Percentiles rank a stretch among this genome's conserved stretches.
Conservation (phyloP, 2,113 vertebrate species). For the Dascyllus trimaculatus region DNA sequence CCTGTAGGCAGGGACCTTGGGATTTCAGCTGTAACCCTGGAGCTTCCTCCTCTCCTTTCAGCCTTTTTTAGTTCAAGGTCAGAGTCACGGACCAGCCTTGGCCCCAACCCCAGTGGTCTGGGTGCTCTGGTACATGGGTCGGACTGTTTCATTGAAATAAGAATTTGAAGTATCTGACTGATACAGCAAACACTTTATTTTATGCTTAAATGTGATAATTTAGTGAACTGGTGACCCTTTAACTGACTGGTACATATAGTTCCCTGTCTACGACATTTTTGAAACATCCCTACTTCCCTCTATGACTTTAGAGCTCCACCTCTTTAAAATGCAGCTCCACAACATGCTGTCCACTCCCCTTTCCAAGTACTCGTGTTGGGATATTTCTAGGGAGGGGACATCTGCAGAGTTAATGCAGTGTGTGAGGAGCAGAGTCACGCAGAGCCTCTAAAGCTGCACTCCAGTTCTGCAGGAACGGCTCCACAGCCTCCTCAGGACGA, state of each 20-base stretch:
- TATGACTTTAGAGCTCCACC: conserved; percentile 18
- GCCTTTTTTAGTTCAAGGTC: conserved; percentile 89
- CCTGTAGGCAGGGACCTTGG: conserved; percentile 82
- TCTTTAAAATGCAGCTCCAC: conserved; percentile 48
- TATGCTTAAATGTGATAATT: neutral
- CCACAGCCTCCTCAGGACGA: conserved; percentile 25
- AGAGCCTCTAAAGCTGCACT: conserved; percentile 53
- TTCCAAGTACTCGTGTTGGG: conserved; percentile 45
- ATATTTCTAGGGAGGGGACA: conserved; percentile 69
- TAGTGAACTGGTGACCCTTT: neutral
- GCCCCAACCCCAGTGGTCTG: conserved; percentile 43
- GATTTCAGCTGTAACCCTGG: conserved; percentile 86
- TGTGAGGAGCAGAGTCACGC: conserved; percentile 59
- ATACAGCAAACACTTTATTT: conserved; percentile 10
- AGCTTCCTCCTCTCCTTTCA: conserved; percentile 89
- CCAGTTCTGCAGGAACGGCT: conserved; percentile 41
- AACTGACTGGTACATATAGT: neutral
- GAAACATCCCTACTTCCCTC: neutral
- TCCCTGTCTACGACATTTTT: neutral
- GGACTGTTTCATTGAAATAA: conserved; percentile 40
- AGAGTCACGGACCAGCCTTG: conserved; percentile 66
- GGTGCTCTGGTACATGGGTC: conserved; percentile 47
- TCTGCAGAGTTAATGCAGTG: conserved; percentile 75
- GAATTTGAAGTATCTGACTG: conserved; percentile 34
- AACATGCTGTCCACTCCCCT: conserved; percentile 18